A percentile compares a stretch with the other conserved stretches of the same genome.
Evolutionary conservation across 2,797 vertebrate genomes (phyloP).

Genomic region (Tenualosa ilisha): DNA sequence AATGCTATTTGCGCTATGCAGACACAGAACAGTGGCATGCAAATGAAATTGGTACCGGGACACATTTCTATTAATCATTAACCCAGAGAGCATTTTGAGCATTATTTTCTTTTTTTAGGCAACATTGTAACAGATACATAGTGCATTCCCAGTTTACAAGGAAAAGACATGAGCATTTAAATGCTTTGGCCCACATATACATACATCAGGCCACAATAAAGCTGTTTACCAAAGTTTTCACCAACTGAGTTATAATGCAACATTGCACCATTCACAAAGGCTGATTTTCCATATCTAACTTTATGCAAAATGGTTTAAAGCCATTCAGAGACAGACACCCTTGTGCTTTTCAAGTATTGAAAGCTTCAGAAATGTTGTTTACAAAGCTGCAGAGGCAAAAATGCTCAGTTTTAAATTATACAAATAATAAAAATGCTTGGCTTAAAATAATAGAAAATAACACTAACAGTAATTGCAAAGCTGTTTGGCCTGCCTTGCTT

Average conservation of each 20-base stretch:
- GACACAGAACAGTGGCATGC: background rate
- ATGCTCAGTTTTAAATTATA: conserved; percentile 17
- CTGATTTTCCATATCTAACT: background rate
- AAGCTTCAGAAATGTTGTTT: conserved; percentile 27
- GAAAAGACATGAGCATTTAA: conserved; percentile 1
- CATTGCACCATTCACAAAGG: conserved; percentile 14
- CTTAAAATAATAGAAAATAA: background rate
- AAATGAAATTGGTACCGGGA: background rate
- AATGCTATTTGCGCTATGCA: background rate
- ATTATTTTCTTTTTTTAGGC: conserved; percentile 14
- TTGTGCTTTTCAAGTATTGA: conserved; percentile 19
- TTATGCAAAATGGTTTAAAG: background rate
- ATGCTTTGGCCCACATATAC: conserved; percentile 12
- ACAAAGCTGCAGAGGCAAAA: conserved; percentile 17
- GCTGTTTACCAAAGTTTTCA: conserved; percentile 15
- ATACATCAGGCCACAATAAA: conserved; percentile 20
- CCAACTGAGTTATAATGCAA: background rate
- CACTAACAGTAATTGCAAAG: conserved; percentile 2
- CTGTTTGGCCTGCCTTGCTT: background rate
- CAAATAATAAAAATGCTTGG: conserved; percentile 30
- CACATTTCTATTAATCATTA: background rate
- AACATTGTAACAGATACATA: conserved; percentile 19
- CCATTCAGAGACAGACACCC: conserved; percentile 10
- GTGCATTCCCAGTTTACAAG: background rate
- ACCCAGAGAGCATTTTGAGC: conserved; percentile 3